Percentiles rank a stretch among this genome's conserved stretches.
phyloP scores from a whole-genome alignment of 2,797 vertebrate species.

The Nannoperca obscura region DNA sequence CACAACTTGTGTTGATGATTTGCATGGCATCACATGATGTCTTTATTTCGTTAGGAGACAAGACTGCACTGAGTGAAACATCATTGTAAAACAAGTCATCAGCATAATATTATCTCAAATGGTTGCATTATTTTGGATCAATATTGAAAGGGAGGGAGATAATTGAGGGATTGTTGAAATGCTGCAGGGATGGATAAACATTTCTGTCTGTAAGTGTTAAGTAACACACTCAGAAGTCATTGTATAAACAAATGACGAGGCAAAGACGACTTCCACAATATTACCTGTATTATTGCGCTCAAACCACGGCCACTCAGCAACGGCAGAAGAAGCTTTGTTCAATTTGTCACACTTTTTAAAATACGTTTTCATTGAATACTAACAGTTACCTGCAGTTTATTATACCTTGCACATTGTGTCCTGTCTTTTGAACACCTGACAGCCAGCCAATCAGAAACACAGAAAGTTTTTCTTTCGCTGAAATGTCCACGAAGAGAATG shows the following conservation, averaged over 20 bases:
- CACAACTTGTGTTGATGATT: slow-evolving; percentile 3
- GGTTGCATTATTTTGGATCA: slow-evolving; percentile 9
- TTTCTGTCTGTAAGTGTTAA: neutral
- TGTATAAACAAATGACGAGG: neutral
- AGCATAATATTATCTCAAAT: neutral
- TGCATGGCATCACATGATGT: neutral
- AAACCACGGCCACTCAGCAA: neutral
- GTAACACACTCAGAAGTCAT: neutral
- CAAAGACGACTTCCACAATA: neutral
- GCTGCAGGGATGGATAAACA: neutral
- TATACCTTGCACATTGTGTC: neutral
- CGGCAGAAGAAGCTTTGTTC: neutral
- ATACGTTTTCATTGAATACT: too few species aligned
- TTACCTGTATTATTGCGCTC: neutral
- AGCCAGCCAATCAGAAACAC: neutral
- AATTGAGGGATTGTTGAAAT: neutral
- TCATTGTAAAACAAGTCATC: slow-evolving; percentile 32
- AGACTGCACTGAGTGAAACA: neutral
- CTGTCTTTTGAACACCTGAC: neutral
- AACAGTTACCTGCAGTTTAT: neutral
- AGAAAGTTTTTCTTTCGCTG: neutral
- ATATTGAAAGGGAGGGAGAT: neutral
- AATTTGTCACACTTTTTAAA: neutral
- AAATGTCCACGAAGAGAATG: neutral
- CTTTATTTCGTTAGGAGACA: slow-evolving; percentile 3